Conservation (phyloP, 2,113 vertebrate species). For the Eulacestoma nigropectus region DNA sequence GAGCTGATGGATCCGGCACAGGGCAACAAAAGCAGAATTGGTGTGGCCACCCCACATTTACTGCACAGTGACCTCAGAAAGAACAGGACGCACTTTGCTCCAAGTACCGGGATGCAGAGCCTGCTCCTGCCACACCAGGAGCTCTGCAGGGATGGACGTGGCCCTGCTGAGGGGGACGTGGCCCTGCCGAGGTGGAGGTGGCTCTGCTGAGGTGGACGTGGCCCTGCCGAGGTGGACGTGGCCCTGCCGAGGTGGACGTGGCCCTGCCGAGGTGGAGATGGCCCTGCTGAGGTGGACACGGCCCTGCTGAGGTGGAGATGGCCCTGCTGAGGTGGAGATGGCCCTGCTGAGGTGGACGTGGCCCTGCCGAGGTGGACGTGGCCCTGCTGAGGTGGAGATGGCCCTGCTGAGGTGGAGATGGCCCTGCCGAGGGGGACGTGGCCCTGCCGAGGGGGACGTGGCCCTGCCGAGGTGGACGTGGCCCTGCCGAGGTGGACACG, state of each 20-base stretch:
- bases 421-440: fast-evolving
- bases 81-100: neutral
- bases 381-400: neutral
- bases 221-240: fast-evolving
- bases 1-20: neutral
- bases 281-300: fast-evolving
- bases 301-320: too few species aligned
- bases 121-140: neutral
- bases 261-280: neutral
- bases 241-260: neutral
- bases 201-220: fast-evolving
- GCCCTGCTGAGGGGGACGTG: neutral
- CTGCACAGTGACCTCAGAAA: fast-evolving
- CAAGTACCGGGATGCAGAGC: neutral
- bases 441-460: fast-evolving
- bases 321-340: fast-evolving
- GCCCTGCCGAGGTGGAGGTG: fast-evolving
- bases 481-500: fast-evolving
- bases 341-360: fast-evolving
- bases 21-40: neutral
- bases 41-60: fast-evolving
- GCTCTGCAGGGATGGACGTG: neutral
- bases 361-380: fast-evolving
- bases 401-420: fast-evolving
- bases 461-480: neutral